Evolutionary conservation across 1,140 invertebrate species (phyloP).

Genomic region (Neodiprion fabricii): DNA sequence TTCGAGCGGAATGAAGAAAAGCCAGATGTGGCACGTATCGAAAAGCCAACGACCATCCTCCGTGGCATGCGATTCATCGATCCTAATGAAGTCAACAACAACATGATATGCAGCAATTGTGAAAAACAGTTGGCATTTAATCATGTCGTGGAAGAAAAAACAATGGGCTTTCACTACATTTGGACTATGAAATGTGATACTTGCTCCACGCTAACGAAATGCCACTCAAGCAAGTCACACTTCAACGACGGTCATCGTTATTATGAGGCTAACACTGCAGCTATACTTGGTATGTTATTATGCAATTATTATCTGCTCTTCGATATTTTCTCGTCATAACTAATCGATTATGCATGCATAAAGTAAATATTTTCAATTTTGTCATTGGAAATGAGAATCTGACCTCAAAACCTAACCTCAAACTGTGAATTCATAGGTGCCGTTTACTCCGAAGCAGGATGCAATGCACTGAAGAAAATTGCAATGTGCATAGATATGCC

Average conservation of each 20-base stretch:
- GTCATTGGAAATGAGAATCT: too few species aligned
- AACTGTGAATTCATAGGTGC: too few species aligned
- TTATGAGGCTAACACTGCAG: constrained; percentile 13
- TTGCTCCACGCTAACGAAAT: constrained; percentile 7
- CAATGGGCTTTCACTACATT: constrained; percentile 12
- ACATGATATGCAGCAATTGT: constrained; percentile 13
- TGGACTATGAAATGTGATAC: constrained; percentile 10
- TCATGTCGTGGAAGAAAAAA: not conserved
- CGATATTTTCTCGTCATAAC: not conserved
- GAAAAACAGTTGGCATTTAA: not conserved
- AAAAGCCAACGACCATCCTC: constrained; percentile 9
- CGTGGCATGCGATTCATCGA: constrained; percentile 13
- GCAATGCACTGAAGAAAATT: too few species aligned
- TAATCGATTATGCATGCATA: constrained; percentile 6
- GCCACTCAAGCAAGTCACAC: constrained; percentile 12
- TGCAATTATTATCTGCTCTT: constrained; percentile 8
- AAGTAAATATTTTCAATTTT: not conserved
- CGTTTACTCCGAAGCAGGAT: too few species aligned
- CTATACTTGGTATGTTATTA: constrained; percentile 14
- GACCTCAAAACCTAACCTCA: too few species aligned
- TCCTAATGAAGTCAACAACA: constrained; percentile 12
- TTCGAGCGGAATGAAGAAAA: too few species aligned
- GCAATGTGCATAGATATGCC: too few species aligned
- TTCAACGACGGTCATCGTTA: constrained; percentile 14
- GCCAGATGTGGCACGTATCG: not conserved